Evolutionary conservation across 2,113 vertebrate genomes (phyloP), one percentile per base, ranked within the genome.

Genomic region (Chunga burmeisteri): DNA sequence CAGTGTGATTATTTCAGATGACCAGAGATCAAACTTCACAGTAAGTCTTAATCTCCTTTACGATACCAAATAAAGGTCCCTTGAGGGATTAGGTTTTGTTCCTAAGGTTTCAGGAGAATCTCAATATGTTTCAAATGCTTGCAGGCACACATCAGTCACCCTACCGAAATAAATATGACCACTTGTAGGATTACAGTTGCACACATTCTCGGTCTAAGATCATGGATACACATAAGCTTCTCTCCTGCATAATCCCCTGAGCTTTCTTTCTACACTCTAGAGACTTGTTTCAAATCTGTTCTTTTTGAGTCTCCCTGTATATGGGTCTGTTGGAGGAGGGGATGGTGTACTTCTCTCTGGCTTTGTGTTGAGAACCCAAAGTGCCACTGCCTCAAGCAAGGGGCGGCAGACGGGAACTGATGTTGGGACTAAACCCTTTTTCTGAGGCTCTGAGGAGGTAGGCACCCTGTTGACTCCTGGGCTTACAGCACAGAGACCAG

Each of bases 1-100:
- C 78, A 97, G 93, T 70, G 89, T 98, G 82, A 97, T 98, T 82
- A 98, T 98, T 95, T 98, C 98, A 82, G 96, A 98, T 34, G 98
- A 98, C 42, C 85, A 96, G 67, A 97, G 88, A 95, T 93, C 93
- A 82, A 97, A 94, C 34, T 78, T 97, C 61, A 98, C 90, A 3
- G 98, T 98, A 97, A 98, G 98, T 98, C 55, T 94, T 81, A 22
- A 32, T 86, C 38, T 82, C 16, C 20, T 81, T 82, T 89, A 13
- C 75, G 74, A 63, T 91, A 70, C 42, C 42, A 83, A 27, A 62
- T 13, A 55, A 30, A 47, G 19, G 42, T 79, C n/a, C 67, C 52
- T 93, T 75, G 15, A 49, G 38, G 62, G 26, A 44, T 52, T 61
- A 59, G 21, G 18, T 80, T 96, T 87, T 82, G 26, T 86, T 82